Evolutionary conservation across 2,113 vertebrate species (phyloP), one percentile per base, ranked within the genome.

Genomic region (Plectropomus leopardus): DNA sequence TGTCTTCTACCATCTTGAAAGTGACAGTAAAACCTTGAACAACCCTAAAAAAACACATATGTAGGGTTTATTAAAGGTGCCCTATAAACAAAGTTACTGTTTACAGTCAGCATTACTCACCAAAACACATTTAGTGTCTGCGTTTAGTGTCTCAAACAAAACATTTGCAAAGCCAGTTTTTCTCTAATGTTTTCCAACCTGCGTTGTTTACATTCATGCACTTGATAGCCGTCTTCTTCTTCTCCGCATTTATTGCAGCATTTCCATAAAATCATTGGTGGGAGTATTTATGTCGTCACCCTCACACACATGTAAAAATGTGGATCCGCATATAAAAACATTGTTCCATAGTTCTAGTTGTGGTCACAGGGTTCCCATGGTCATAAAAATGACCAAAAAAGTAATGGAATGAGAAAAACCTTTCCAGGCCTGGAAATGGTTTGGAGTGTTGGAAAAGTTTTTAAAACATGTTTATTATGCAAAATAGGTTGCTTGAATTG

Each of bases 1-100:
- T n/a, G 14, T 67, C 60, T 1, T 45, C 72, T 51, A 32, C 57
- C 13, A n/a, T 17, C 36, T 32, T 65, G 9, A 59, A 36, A 55
- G 30, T 19, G 21, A 30, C 24, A 78, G 21, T 53, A 45, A 1
- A 67, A 5, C 36, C 40, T 48, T 50, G 9, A 45, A 40, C 32
- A 53, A 19, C n/a, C 2, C 30, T 15, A 15, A 60, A 36, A 60
- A 78, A 21, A 24, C 16, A 2, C 14, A 45, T 47, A 32, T 58
- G 44, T 36, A 1, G 23, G n/a, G 19, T 26, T 72, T 54, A 32
- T 72, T 48, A 65, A 80, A 80, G 68, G 42, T 57, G 57, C 58
- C 30, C 64, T 42, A 70, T 23, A 60, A 65, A 61, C 36, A 30
- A 59, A n/a, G 11, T 21, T 55, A 78, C 16, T 80, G 66, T 16